These are phyloP conservation scores for Chaenocephalus aceratus DNA, from an alignment of 2,113 vertebrate genomes.

Conservation along the genomic window DNA sequence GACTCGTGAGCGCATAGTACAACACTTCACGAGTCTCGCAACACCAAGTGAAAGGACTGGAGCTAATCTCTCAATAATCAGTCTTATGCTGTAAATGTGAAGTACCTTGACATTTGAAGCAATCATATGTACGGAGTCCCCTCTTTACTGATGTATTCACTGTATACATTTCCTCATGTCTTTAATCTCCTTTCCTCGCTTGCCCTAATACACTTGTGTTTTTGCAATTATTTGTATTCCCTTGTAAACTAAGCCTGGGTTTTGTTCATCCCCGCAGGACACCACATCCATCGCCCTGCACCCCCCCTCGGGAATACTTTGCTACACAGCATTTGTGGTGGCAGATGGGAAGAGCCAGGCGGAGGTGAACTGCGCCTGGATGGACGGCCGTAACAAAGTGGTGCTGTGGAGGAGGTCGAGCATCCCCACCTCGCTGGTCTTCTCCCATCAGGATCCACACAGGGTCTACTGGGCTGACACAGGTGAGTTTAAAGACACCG, in stretches of 20 bases:
- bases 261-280: constrained; percentile 2
- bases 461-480: constrained; percentile 91
- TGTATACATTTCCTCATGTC: not conserved
- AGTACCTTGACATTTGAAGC: too few species aligned
- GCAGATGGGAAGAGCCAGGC: not conserved
- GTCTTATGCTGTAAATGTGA: too few species aligned
- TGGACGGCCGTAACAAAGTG: constrained; percentile 86
- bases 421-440: constrained; percentile 83
- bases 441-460: constrained; percentile 77
- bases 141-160: not conserved
- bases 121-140: too few species aligned
- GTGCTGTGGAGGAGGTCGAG: constrained; percentile 84
- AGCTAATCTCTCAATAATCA: too few species aligned
- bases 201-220: not conserved
- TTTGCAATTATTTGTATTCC: not conserved
- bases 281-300: constrained; percentile 85
- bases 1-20: too few species aligned
- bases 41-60: too few species aligned
- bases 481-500: constrained; percentile 69
- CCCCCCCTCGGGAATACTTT: constrained; percentile 85
- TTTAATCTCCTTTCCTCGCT: not conserved
- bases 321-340: constrained; percentile 80
- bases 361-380: constrained; percentile 85
- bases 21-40: too few species aligned
- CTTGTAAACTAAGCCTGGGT: not conserved